phyloP scores from a whole-genome alignment of 2,113 vertebrate genomes.

The Apteryx owenii region DNA sequence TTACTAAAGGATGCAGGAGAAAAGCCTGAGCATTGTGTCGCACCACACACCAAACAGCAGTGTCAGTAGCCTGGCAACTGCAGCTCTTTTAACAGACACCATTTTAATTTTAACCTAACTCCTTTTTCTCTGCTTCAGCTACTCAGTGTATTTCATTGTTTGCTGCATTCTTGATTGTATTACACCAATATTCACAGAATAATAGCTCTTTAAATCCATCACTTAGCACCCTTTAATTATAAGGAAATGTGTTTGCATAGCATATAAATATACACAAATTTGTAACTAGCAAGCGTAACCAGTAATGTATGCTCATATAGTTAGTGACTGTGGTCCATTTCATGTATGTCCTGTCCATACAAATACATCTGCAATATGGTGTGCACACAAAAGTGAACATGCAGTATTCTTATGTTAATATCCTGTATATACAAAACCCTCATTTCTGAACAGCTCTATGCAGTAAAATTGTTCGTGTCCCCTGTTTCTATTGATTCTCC shows the following conservation, averaged over 20 bases:
- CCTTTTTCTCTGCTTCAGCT: constrained; percentile 2
- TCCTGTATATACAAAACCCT: background rate
- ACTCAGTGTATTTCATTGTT: background rate
- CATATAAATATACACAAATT: background rate
- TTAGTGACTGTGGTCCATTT: background rate
- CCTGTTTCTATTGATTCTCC: background rate
- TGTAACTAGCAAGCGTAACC: background rate
- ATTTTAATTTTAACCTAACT: constrained; percentile 35
- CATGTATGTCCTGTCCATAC: background rate
- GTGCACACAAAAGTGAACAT: background rate
- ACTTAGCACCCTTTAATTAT: background rate
- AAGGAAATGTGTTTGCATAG: background rate
- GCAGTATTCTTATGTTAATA: background rate
- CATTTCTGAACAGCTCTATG: background rate
- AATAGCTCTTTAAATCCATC: background rate
- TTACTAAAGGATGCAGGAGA: constrained; percentile 44
- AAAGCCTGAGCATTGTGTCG: constrained; percentile 16
- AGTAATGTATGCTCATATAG: background rate
- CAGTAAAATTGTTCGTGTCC: background rate
- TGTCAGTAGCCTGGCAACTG: constrained; percentile 77
- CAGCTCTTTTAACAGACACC: constrained; percentile 49
- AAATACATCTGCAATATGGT: background rate
- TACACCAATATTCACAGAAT: background rate
- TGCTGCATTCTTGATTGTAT: rapidly evolving
- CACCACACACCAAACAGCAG: background rate